Conservation (phyloP, 2,113 vertebrate species). For the Heliornis fulica region DNA sequence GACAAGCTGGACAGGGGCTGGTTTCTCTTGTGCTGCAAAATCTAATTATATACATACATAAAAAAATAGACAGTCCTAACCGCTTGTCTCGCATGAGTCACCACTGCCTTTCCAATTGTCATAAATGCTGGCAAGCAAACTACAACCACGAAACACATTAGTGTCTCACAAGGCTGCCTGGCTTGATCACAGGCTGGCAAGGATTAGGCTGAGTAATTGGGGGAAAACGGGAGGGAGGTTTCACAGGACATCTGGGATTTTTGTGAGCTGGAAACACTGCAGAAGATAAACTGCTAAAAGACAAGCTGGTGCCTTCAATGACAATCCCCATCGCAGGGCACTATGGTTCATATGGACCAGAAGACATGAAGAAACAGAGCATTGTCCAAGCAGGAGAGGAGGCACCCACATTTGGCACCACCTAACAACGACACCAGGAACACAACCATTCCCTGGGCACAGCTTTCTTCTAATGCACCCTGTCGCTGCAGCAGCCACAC, state of each 20-base stretch:
- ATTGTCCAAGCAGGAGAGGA: not conserved
- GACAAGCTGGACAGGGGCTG: slow-evolving; percentile 15
- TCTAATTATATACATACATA: slow-evolving; percentile 23
- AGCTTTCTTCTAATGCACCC: not conserved
- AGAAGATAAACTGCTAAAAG: not conserved
- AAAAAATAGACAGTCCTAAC: not conserved
- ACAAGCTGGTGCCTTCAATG: not conserved
- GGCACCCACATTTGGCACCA: not conserved
- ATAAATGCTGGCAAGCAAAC: slow-evolving; percentile 36
- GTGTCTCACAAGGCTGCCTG: slow-evolving; percentile 27
- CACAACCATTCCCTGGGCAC: not conserved
- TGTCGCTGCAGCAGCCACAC: not conserved
- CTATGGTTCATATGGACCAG: not conserved
- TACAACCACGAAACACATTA: not conserved
- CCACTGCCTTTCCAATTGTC: slow-evolving; percentile 40
- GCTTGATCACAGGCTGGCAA: not conserved
- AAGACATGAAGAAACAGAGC: not conserved
- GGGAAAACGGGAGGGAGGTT: slow-evolving; percentile 14
- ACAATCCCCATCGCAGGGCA: rapidly evolving
- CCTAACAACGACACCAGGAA: not conserved
- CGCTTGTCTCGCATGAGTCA: slow-evolving; percentile 59
- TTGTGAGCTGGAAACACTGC: not conserved
- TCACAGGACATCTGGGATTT: not conserved
- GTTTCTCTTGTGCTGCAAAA: slow-evolving; percentile 10
- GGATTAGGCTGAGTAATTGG: slow-evolving; percentile 18